Conservation (phyloP, 53 echinoderm and acorn worm genomes). For the Pentamera pediparva region DNA sequence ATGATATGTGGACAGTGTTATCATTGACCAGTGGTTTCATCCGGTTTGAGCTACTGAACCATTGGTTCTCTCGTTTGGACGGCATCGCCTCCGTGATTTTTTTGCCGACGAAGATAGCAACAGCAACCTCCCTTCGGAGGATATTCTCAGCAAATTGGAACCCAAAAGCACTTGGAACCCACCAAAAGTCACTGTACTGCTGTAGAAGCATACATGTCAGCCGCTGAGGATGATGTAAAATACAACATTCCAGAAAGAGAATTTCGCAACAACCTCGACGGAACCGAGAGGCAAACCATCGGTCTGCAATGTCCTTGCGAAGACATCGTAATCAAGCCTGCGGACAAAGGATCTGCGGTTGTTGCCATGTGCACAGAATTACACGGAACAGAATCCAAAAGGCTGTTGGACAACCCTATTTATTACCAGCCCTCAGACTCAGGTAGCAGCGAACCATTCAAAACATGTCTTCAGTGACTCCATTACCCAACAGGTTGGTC, state of each 20-base stretch:
- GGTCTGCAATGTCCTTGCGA: background rate
- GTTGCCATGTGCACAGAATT: background rate
- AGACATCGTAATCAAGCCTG: slow-evolving; percentile 13
- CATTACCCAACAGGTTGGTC: background rate
- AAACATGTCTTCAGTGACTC: background rate
- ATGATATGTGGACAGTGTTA: too few species aligned
- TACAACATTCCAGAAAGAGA: background rate
- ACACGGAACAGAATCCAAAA: background rate
- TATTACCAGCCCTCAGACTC: background rate
- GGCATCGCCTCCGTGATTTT: too few species aligned
- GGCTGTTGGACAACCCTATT: background rate
- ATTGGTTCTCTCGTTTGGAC: too few species aligned
- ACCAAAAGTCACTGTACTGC: background rate
- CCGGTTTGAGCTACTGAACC: too few species aligned
- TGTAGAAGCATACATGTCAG: background rate
- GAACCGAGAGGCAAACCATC: background rate
- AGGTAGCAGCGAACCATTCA: background rate
- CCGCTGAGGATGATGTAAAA: background rate
- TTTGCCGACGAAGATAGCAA: too few species aligned
- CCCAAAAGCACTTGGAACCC: slow-evolving; percentile 1
- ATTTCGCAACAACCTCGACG: background rate
- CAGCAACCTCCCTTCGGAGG: too few species aligned
- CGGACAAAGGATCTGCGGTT: slow-evolving; percentile 12
- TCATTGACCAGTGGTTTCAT: too few species aligned
- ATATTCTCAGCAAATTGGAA: too few species aligned